phyloP scores from a whole-genome alignment of 2,888 invertebrate species.

The Hymenopus coronatus region DNA sequence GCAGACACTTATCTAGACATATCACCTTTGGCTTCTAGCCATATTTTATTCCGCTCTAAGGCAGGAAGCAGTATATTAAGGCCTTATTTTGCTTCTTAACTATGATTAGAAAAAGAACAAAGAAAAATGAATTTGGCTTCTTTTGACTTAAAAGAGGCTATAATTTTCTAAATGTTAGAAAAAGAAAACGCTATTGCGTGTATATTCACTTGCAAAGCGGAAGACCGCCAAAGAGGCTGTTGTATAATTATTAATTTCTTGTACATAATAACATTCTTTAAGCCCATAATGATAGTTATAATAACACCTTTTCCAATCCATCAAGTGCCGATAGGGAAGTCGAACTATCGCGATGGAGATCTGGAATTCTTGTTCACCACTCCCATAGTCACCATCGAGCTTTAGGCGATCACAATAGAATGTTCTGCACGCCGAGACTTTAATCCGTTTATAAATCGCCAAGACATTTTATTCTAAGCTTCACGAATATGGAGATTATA shows the following conservation, averaged over 20 bases:
- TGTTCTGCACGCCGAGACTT: not conserved
- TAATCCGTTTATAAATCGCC: not conserved
- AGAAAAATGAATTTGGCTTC: not conserved
- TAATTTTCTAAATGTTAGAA: not conserved
- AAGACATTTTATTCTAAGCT: not conserved
- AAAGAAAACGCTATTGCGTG: not conserved
- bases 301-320: no score
- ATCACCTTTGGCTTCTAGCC: no score
- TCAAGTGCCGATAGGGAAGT: not conserved
- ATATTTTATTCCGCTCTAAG: not conserved
- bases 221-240: not conserved
- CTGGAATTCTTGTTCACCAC: not conserved
- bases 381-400: not conserved
- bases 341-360: not conserved
- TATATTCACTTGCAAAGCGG: not conserved
- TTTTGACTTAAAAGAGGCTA: not conserved
- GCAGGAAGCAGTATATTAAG: not conserved
- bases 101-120: not conserved
- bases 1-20: no score
- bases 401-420: not conserved
- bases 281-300: not conserved
- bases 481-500: not conserved
- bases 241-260: not conserved
- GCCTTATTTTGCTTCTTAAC: not conserved
- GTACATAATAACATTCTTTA: not conserved